Evolutionary conservation across 2,888 invertebrate genomes (phyloP), one percentile per base, ranked within the genome.

Genomic region (Cordylochernes scorpioides): DNA sequence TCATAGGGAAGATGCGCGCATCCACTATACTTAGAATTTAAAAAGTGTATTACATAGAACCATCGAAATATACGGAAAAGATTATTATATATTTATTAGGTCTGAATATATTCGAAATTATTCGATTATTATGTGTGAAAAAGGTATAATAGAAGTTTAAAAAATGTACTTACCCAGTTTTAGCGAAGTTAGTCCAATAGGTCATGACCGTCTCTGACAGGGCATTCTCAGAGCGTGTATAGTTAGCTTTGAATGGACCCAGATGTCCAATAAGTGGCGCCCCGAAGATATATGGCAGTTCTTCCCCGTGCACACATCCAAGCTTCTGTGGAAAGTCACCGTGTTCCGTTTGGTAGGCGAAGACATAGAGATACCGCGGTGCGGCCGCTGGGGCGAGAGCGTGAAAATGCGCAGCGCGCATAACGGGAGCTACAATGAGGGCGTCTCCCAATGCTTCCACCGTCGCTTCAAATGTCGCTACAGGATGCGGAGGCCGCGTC

Each of bases 401-500:
- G 55, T 86, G 84, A 30, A 77, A 64, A 54, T 82, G 75, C 1
- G 77, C 80, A 7, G 80, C 75, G 46, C 73, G 67, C 15, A 84
- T 71, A 26, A 78, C 68, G 0, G 86, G 86, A 0, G 84, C 82
- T 7, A 80, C 78, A 18, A 74, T 72, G 55, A 80, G 75, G 2
- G 80, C 82, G 50, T 84, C 84, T 41, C 78, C 77, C 16, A 94
- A 58, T 1, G 88, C 77, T 54, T 86, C 84, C 40, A 88, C 58
- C 2, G 88, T 77, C 52, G 39, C 53, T 34, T 59, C 55, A 7
- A 58, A 44, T 22, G 57, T 46, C n/a, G 51, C 49, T 27, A 50
- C 49, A 8, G 53, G 50, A 35, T 58, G 53, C 8, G 41, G 42
- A 2, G 80, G 75, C 39, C 73, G 59, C 52, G 77, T 78, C 86